Conservation (phyloP, 2,888 invertebrate species). For the Papilio protenor region DNA sequence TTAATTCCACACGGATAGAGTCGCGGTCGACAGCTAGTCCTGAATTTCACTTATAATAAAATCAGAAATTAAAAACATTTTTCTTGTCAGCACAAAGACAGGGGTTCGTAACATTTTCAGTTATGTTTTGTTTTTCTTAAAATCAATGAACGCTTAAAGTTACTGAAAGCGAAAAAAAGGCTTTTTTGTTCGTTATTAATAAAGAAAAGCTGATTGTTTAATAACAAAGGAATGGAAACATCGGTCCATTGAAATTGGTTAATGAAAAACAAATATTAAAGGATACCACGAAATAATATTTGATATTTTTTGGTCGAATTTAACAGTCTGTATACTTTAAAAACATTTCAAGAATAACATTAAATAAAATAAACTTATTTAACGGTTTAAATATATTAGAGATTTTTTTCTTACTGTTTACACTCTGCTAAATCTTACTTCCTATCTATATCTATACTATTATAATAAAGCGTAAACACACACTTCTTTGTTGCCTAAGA, state of each 20-base stretch:
- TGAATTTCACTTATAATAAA: background rate
- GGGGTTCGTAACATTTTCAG: background rate
- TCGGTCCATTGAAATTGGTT: background rate
- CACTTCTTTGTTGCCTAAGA: too few relatives aligned
- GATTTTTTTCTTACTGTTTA: too few relatives aligned
- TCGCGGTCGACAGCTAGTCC: too few relatives aligned
- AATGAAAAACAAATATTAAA: conserved; percentile 15
- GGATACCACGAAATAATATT: background rate
- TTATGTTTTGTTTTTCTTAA: background rate
- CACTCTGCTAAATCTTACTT: too few relatives aligned
- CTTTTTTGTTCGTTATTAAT: background rate
- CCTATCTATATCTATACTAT: too few relatives aligned
- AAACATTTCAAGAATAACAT: too few relatives aligned
- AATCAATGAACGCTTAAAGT: background rate
- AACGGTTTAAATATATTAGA: too few relatives aligned
- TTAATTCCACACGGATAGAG: too few relatives aligned
- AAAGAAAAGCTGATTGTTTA: background rate
- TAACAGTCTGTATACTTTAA: too few relatives aligned
- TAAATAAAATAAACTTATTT: too few relatives aligned
- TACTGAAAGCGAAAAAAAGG: background rate
- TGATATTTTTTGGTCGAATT: background rate
- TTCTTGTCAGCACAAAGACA: background rate
- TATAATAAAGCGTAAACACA: too few relatives aligned
- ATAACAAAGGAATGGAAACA: background rate
- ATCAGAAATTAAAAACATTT: conserved; percentile 1